These are phyloP conservation scores for Beris morrisii DNA, from an alignment of 2,888 invertebrate species.

Conservation along the genomic window DNA sequence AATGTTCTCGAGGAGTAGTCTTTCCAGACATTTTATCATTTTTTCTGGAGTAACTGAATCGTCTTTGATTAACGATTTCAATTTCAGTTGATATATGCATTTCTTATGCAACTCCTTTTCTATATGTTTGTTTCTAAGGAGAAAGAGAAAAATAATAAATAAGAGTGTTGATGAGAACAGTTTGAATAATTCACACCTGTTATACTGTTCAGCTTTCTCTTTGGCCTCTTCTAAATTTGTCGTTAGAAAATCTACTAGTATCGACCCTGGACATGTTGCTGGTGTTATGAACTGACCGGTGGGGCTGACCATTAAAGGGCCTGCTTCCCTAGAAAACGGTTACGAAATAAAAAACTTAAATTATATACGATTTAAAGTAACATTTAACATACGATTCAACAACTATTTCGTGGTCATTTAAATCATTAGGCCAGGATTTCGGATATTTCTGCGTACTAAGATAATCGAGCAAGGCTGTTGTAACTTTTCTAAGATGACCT, in stretches of 20 bases:
- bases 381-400: constrained; percentile 75
- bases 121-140: constrained; percentile 73
- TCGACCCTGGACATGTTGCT: constrained; percentile 84
- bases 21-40: constrained; percentile 83
- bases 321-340: constrained; percentile 72
- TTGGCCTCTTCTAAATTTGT: constrained; percentile 76
- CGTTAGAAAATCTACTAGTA: constrained; percentile 81
- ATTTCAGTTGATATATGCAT: constrained; percentile 67
- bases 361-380: no score
- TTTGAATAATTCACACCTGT: constrained; percentile 62
- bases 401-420: constrained; percentile 78
- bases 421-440: constrained; percentile 69
- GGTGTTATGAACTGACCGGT: constrained; percentile 93
- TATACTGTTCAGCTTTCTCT: constrained; percentile 70
- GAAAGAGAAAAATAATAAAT: background rate
- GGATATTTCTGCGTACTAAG: constrained; percentile 69
- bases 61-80: constrained; percentile 80
- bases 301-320: constrained; percentile 90
- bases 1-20: constrained; percentile 59
- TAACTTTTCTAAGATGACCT: constrained; percentile 77
- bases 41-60: constrained; percentile 87
- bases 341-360: background rate
- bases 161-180: background rate
- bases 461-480: constrained; percentile 81
- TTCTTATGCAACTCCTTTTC: constrained; percentile 73